A percentile compares a stretch with the other conserved stretches of the same genome.
phyloP scores from a whole-genome alignment of 2,888 invertebrate genomes.

The Caenorhabditis uteleia region DNA sequence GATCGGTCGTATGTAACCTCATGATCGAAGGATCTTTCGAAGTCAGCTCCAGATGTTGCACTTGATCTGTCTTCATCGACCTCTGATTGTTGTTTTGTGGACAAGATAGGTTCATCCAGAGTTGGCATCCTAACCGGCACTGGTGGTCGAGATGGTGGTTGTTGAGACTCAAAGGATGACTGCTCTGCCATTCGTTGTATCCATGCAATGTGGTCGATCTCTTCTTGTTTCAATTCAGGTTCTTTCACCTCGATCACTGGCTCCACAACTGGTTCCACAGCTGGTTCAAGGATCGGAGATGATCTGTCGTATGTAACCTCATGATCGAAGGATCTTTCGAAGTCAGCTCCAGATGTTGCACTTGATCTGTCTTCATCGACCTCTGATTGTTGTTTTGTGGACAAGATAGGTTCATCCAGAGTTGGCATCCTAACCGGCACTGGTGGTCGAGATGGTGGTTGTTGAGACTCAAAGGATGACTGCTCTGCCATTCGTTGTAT shows the following conservation, averaged over 20 bases:
- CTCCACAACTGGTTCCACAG: too few species aligned
- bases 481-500: not conserved
- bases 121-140: too few species aligned
- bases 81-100: too few species aligned
- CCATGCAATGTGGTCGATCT: not conserved
- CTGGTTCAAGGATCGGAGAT: not conserved
- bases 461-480: not conserved
- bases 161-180: too few species aligned
- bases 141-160: too few species aligned
- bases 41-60: too few species aligned
- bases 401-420: not conserved
- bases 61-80: too few species aligned
- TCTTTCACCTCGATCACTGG: too few species aligned
- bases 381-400: not conserved
- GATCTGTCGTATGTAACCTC: not conserved
- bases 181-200: too few species aligned
- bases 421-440: not conserved
- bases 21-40: too few species aligned
- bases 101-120: too few species aligned
- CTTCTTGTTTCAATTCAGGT: not conserved
- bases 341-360: not conserved
- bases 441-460: not conserved
- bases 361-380: not conserved
- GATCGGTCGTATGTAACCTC: too few species aligned
- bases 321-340: not conserved